phyloP scores from a whole-genome alignment of 2,113 vertebrate species.

The Xenopus borealis region DNA sequence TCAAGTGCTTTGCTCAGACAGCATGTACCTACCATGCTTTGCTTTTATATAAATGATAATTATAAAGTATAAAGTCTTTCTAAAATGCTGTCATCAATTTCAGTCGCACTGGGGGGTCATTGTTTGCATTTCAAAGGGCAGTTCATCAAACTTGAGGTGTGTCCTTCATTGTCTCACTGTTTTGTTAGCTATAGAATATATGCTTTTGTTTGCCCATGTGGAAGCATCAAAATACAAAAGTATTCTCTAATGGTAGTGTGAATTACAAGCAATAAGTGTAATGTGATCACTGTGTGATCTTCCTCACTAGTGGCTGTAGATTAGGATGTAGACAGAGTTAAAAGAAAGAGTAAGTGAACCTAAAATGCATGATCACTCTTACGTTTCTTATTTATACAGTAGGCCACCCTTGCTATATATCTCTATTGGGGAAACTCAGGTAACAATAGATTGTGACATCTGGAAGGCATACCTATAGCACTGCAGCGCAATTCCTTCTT shows the following conservation, averaged over 20 bases:
- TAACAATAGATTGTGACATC: conserved; percentile 49
- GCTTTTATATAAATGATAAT: too few relatives aligned
- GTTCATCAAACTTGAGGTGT: not conserved
- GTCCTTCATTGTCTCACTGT: not conserved
- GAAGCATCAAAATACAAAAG: not conserved
- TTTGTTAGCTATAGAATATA: not conserved
- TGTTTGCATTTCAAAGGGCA: too few relatives aligned
- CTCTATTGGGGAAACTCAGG: conserved; percentile 48
- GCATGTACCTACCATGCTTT: too few relatives aligned
- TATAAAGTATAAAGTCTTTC: too few relatives aligned
- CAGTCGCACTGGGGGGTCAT: too few relatives aligned
- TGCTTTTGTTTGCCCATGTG: conserved; percentile 9
- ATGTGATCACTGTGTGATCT: conserved; percentile 1
- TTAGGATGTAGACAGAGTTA: conserved; percentile 15
- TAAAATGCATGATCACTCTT: conserved; percentile 10
- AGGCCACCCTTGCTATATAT: conserved; percentile 30
- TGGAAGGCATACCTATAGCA: conserved; percentile 58
- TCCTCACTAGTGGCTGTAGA: conserved; percentile 26
- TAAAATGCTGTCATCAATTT: too few relatives aligned
- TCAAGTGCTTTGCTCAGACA: too few relatives aligned
- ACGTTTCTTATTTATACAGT: not conserved
- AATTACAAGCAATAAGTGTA: conserved; percentile 16
- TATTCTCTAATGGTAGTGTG: not conserved
- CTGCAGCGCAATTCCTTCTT: conserved; percentile 49
- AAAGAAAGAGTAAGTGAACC: conserved; percentile 12